Evolutionary conservation across 2,113 vertebrate genomes (phyloP), one percentile per base, ranked within the genome.

Genomic region (Hydropotes inermis): DNA sequence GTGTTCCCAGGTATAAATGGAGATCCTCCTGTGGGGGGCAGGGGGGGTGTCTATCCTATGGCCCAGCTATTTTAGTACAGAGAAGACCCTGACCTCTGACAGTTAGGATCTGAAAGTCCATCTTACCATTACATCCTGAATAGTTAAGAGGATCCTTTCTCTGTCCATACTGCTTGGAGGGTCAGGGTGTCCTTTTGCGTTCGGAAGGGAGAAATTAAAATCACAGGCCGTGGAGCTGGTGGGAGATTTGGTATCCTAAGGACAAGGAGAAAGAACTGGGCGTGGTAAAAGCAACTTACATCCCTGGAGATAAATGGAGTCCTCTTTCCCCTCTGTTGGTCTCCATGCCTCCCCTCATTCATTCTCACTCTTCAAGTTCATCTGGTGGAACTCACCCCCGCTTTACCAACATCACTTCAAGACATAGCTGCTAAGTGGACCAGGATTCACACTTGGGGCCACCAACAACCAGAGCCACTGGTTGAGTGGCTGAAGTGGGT

Each of bases 111-210:
- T 43, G 85, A 57, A 52, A 52, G 45, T 43, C 3, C 2, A 82
- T 82, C 98, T 98, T 94, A 99, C 99, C 99, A 99, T 99, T 43
- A 99, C 99, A 95, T 99, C 99, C 95, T 99, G 98, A 9, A 99
- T 98, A 97, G 98, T 99, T 79, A 99, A 98, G 19, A 99, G 98
- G 28, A 99, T 98, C 88, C 99, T 98, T 95, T 99, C 99, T 67
- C 89, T 99, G 87, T 92, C 96, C 1, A 0, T 54, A 55, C 33
- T 55, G 57, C 84, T 61, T 7, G 61, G 61, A 78, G 58, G 27
- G 47, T 76, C 30, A 0, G 76, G 45, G 27, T 39, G 60, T 30
- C n/a, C 82, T 16, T 30, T 76, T 52, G 70, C 0, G 3, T 90
- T 86, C 90, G 47, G 85, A 85, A 55, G 79, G 27, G 96, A 91